phyloP scores from a whole-genome alignment of 1,140 invertebrate species.

The Drosophila bifasciata region DNA sequence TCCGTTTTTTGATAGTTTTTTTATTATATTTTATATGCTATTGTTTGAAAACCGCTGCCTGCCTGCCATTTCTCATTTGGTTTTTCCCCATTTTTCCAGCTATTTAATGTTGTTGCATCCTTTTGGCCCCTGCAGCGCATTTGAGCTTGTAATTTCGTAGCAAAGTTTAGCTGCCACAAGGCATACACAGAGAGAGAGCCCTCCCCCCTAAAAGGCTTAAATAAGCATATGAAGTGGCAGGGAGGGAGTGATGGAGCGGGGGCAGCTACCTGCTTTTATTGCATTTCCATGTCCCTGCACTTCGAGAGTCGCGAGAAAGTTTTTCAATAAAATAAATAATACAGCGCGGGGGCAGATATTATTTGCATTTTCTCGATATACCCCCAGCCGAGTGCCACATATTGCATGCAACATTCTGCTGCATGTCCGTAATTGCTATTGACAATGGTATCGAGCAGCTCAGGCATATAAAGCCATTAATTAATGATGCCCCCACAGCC shows the following conservation, averaged over 20 bases:
- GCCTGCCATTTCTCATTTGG: slow-evolving; percentile 36
- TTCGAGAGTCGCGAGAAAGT: slow-evolving; percentile 47
- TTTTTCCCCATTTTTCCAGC: neutral
- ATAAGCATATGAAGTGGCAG: too few species aligned
- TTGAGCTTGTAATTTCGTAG: slow-evolving; percentile 62
- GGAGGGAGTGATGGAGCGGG: too few species aligned
- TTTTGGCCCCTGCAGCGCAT: slow-evolving; percentile 41
- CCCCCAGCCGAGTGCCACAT: too few species aligned
- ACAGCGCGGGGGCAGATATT: slow-evolving; percentile 11
- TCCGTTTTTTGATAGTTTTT: slow-evolving; percentile 79
- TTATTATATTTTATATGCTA: slow-evolving; percentile 27
- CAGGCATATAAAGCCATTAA: slow-evolving; percentile 1
- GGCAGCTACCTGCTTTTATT: slow-evolving; percentile 39
- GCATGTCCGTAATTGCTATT: slow-evolving; percentile 54
- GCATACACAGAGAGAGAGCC: slow-evolving; percentile 9
- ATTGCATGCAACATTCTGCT: slow-evolving; percentile 20
- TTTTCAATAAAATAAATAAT: slow-evolving; percentile 63
- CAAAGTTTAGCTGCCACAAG: slow-evolving; percentile 63
- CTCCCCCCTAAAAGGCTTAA: too few species aligned
- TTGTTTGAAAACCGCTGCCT: slow-evolving; percentile 52
- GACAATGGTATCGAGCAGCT: slow-evolving; percentile 36
- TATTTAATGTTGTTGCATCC: slow-evolving; percentile 15
- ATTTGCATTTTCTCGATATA: slow-evolving; percentile 7
- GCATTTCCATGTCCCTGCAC: slow-evolving; percentile 51
- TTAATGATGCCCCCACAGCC: slow-evolving; percentile 14